A percentile compares a stretch with the other conserved stretches of the same genome.
Conservation (phyloP, 2,888 invertebrate genomes). For the Pristionchus maxplancki region DNA sequence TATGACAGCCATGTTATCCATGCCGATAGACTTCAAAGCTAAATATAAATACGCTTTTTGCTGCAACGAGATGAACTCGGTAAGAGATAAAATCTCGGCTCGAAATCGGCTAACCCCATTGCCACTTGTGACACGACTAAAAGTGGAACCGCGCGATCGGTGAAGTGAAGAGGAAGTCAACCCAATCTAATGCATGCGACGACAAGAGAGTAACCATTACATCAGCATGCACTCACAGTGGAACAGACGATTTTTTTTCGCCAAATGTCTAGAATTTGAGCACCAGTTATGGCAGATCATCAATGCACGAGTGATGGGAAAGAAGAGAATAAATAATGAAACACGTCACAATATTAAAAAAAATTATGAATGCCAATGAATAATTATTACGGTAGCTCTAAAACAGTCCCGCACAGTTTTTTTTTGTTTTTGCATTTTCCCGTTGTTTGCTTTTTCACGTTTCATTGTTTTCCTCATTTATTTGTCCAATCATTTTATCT, state of each 20-base stretch:
- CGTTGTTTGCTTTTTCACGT: too few relatives aligned
- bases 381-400: neutral
- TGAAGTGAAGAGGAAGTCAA: conserved; percentile 36
- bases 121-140: conserved; percentile 5
- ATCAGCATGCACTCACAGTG: neutral
- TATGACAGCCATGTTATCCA: neutral
- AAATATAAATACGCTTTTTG: neutral
- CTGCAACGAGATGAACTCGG: neutral
- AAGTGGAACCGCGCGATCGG: conserved; percentile 29
- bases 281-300: too few relatives aligned
- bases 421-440: neutral
- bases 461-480: too few relatives aligned
- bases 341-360: neutral
- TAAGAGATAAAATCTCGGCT: conserved; percentile 39
- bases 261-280: neutral
- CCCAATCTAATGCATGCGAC: neutral
- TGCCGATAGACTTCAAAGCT: neutral
- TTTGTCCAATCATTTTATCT: too few relatives aligned
- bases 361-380: neutral
- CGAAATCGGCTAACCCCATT: conserved; percentile 35
- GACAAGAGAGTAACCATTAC: neutral
- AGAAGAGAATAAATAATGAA: neutral
- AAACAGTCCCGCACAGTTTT: neutral
- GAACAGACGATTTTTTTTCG: neutral
- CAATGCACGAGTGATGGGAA: neutral